Evolutionary conservation across 2,113 vertebrate species (phyloP).

Genomic region (Notothenia coriiceps): DNA sequence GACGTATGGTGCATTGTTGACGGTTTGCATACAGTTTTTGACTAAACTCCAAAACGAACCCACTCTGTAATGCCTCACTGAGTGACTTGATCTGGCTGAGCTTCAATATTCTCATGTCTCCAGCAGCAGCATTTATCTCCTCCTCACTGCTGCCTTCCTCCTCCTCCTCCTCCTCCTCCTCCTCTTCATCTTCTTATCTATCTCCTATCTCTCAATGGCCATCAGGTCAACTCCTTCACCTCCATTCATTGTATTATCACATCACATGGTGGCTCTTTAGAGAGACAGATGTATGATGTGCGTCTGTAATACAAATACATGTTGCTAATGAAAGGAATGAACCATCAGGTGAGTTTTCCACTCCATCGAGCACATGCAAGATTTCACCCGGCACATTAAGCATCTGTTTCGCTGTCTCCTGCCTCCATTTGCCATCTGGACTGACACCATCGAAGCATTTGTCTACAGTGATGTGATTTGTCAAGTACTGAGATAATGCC

Average conservation of each 20-base stretch:
- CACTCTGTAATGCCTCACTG: background rate
- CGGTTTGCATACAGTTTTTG: background rate
- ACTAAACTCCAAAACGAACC: background rate
- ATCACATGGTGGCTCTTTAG: background rate
- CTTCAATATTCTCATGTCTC: conserved; percentile 28
- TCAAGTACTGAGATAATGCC: conserved; percentile 8
- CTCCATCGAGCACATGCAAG: conserved; percentile 29
- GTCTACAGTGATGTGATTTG: conserved; percentile 20
- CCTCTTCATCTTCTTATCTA: conserved; percentile 18
- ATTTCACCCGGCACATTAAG: conserved; percentile 42
- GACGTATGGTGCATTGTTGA: background rate
- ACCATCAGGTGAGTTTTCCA: conserved; percentile 62
- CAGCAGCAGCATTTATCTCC: conserved; percentile 4
- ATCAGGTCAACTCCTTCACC: conserved; percentile 10
- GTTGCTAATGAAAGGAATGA: conserved; percentile 22
- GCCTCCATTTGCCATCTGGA: conserved; percentile 50
- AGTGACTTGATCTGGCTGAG: conserved; percentile 50
- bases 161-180: background rate
- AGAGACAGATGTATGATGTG: background rate
- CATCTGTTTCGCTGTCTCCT: conserved; percentile 50
- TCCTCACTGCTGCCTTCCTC: conserved; percentile 19
- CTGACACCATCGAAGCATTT: conserved; percentile 27
- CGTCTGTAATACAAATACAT: background rate
- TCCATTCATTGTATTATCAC: conserved; percentile 34
- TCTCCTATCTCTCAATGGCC: conserved; percentile 13